Evolutionary conservation across 2,888 invertebrate species (phyloP), one percentile per base, ranked within the genome.

Genomic region (Uropetala carovei): DNA sequence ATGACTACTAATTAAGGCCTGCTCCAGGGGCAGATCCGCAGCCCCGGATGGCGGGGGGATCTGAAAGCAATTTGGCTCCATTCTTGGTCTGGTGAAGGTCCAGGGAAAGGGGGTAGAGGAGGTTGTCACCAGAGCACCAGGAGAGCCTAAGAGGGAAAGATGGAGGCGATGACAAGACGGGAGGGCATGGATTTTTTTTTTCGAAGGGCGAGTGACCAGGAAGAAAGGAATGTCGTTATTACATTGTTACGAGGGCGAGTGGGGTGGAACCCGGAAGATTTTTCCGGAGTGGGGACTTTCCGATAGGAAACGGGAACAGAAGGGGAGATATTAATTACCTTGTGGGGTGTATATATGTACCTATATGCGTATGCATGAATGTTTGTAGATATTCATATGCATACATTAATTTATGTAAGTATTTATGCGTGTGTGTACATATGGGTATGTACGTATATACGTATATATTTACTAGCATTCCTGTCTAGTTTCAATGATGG

Each of bases 1-100:
- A 89, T 89, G 89, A 89, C 89, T 89, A 89, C 89, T 89, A 89
- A 89, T 89, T 89, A 89, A 89, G 89, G 89, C 43, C 56, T 43
- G 89, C 64, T 86, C 86, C 43, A 89, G 56, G 89, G 89, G 89
- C 60, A 58, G 60, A 86, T 86, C 89, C 89, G 43, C 89, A 18
- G 89, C 89, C 89, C 10, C 14, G 60, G 59, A 27, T 58, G 85
- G 57, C n/a, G 86, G 89, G 27, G 89, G 64, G 89, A 89, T 89
- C 64, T 89, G 89, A 64, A 89, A 89, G 89, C 89, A 89, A 89
- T 89, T 89, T 89, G 89, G 89, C 89, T 89, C 89, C 68, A 30
- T 68, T 68, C 89, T 89, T 75, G 75, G 75, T 75, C 75, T 22
- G 27, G 75, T 75, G 22, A 75, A 75, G 75, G 75, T 75, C 75